Evolutionary conservation across 2,888 invertebrate genomes (phyloP).

Genomic region (Scaptomyza cyrtandrae): DNA sequence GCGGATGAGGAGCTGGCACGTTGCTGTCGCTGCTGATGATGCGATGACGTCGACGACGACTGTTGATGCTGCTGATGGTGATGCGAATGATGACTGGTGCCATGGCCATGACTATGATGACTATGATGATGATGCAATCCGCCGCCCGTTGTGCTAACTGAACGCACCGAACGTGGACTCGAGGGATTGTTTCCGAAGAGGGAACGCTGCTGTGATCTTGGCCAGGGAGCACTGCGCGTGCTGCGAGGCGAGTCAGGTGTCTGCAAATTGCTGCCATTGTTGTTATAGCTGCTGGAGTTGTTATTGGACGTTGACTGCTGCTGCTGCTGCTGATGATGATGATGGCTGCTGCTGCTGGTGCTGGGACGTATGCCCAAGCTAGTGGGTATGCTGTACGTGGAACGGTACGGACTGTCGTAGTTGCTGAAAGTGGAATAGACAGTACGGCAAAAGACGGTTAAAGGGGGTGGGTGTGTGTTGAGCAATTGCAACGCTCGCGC

Average conservation of each 20-base stretch:
- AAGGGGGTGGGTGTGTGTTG: slow-evolving; percentile 33
- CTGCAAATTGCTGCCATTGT: slow-evolving; percentile 79
- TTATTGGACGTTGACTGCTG: slow-evolving; percentile 69
- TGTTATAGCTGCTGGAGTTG: slow-evolving; percentile 80
- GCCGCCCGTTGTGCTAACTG: slow-evolving; percentile 86
- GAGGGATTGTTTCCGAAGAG: slow-evolving; percentile 91
- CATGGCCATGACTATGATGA: slow-evolving; percentile 77
- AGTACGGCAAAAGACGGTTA: background rate
- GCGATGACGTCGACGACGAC: slow-evolving; percentile 56
- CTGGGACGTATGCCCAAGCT: slow-evolving; percentile 84
- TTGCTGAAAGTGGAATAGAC: slow-evolving; percentile 67
- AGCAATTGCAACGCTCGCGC: slow-evolving; percentile 74
- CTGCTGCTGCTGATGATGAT: slow-evolving; percentile 72
- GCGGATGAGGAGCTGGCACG: slow-evolving; percentile 85
- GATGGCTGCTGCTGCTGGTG: slow-evolving; percentile 60
- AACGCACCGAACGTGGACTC: slow-evolving; percentile 92
- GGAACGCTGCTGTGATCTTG: slow-evolving; percentile 90
- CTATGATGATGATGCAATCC: slow-evolving; percentile 81
- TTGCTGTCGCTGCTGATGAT: slow-evolving; percentile 74
- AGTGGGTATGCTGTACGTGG: slow-evolving; percentile 85
- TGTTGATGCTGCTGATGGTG: slow-evolving; percentile 59
- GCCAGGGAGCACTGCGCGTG: slow-evolving; percentile 92
- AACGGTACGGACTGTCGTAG: slow-evolving; percentile 85
- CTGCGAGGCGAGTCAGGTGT: slow-evolving; percentile 91
- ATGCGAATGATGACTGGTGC: slow-evolving; percentile 63